Conservation (phyloP, 2,113 vertebrate species). For the Thunnus thynnus region DNA sequence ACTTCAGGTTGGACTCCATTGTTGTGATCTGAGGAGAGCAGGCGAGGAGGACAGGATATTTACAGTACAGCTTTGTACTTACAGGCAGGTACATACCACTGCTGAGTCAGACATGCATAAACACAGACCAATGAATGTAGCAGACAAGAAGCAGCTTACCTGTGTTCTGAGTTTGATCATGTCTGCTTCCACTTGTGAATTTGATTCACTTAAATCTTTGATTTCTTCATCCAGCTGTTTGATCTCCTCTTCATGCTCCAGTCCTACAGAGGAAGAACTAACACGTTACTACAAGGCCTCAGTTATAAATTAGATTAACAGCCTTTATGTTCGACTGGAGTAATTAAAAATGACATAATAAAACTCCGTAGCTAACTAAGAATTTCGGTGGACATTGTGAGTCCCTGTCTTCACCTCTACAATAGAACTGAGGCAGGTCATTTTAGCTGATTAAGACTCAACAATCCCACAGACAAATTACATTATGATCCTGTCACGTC, state of each 20-base stretch:
- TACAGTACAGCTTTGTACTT: slow-evolving; percentile 11
- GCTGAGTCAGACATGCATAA: background rate
- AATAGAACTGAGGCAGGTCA: slow-evolving; percentile 1
- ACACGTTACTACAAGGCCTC: background rate
- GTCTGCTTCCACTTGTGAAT: slow-evolving; percentile 98
- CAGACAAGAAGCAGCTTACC: slow-evolving; percentile 83
- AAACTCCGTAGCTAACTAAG: background rate
- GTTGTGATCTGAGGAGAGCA: slow-evolving; percentile 92
- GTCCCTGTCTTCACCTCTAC: slow-evolving; percentile 21
- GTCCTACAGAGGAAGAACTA: slow-evolving; percentile 82
- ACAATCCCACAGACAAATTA: slow-evolving; percentile 25
- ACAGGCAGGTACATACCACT: background rate
- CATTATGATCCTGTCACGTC: slow-evolving; percentile 29
- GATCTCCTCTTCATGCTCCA: slow-evolving; percentile 98
- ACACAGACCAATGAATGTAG: background rate
- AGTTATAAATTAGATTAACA: background rate
- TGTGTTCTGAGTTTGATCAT: slow-evolving; percentile 99
- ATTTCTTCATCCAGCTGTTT: slow-evolving; percentile 99
- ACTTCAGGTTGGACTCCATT: slow-evolving; percentile 99
- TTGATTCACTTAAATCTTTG: slow-evolving; percentile 98
- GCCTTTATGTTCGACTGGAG: background rate
- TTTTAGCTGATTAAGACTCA: slow-evolving; percentile 37
- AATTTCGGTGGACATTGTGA: slow-evolving; percentile 4
- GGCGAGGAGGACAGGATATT: slow-evolving; percentile 45
- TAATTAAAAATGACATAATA: slow-evolving; percentile 21